Evolutionary conservation across 2,797 vertebrate species (phyloP), one percentile per base, ranked within the genome.

Genomic region (Poliocrania exsul): DNA sequence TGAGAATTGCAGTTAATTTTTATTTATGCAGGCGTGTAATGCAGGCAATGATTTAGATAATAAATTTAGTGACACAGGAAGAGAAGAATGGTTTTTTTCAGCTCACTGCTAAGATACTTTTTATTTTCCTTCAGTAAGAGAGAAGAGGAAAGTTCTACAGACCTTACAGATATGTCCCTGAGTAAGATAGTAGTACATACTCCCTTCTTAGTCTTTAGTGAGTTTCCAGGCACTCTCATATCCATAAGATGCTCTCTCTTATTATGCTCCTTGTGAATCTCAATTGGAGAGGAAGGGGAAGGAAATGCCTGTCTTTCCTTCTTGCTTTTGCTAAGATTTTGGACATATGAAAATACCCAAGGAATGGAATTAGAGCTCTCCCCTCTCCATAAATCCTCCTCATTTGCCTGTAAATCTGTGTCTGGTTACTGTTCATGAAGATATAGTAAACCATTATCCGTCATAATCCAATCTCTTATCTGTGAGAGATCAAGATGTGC

Each of bases 1-100:
- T 78, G 72, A 85, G 58, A 83, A 66, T 81, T 92, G 47, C 16
- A 35, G 44, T 81, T 91, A 78, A 54, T 74, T 94, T 95, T 83
- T 86, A 81, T 89, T 95, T 91, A 44, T 86, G 51, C 10, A 66
- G 69, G 37, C 6, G 0, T 75, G 26, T 58, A 49, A 58, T 79
- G 51, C 61, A 81, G 74, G 26, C n/a, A 47, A 1, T 77, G 2
- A 83, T 72, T 67, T 49, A 77, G 42, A 75, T 77, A 79, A 62
- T 49, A 44, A 42, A n/a, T 89, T 73, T 61, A 67, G 51, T 31
- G 54, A 91, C 56, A 56, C 14, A 53, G 37, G 35, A 88, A 54
- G 33, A 69, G 15, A 57, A 67, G 31, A 66, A 81, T 71, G 6
- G 4, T 53, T 61, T 61, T 61, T 80, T 81, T 75, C 33, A 74